phyloP scores from a whole-genome alignment of 2,888 invertebrate genomes.

The Drosophila phalerata region DNA sequence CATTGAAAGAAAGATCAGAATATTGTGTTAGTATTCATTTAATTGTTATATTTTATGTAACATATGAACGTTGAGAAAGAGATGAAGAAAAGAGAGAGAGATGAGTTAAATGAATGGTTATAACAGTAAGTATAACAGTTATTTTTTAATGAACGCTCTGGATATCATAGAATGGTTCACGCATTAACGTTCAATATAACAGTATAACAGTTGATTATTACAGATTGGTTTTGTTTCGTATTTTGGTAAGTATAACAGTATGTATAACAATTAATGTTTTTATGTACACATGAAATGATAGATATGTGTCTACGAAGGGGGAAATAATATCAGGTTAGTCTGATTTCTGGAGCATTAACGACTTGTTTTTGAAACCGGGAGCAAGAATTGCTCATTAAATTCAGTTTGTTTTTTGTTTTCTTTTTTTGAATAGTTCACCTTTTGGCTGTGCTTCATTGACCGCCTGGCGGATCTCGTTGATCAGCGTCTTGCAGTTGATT shows the following conservation, averaged over 20 bases:
- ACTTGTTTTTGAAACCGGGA: constrained; percentile 18
- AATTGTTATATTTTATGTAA: constrained; percentile 11
- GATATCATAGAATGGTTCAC: constrained; percentile 32
- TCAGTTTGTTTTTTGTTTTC: constrained; percentile 4
- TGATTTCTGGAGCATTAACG: constrained; percentile 25
- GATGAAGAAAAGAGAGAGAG: constrained; percentile 20
- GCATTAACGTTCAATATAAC: constrained; percentile 44
- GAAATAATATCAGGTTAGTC: constrained; percentile 40
- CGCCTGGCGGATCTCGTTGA: constrained; percentile 95
- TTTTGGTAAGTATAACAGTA: constrained; percentile 33
- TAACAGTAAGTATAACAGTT: constrained; percentile 51
- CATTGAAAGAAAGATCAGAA: constrained; percentile 29
- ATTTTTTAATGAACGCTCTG: constrained; percentile 9
- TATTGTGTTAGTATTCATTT: constrained; percentile 40
- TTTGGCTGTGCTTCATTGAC: constrained; percentile 95
- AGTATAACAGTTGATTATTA: constrained; percentile 37
- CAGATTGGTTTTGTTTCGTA: constrained; percentile 4
- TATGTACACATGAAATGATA: constrained; percentile 45
- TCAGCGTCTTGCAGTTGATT: constrained; percentile 92
- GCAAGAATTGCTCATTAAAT: constrained; percentile 13
- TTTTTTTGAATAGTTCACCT: constrained; percentile 87
- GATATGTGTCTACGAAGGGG: constrained; percentile 16
- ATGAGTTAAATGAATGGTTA: constrained; percentile 48
- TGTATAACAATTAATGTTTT: constrained; percentile 16
- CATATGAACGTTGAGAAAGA: constrained; percentile 25